These are phyloP conservation scores for Ferrisia virgata DNA, from an alignment of 2,888 invertebrate species.

Conservation along the genomic window DNA sequence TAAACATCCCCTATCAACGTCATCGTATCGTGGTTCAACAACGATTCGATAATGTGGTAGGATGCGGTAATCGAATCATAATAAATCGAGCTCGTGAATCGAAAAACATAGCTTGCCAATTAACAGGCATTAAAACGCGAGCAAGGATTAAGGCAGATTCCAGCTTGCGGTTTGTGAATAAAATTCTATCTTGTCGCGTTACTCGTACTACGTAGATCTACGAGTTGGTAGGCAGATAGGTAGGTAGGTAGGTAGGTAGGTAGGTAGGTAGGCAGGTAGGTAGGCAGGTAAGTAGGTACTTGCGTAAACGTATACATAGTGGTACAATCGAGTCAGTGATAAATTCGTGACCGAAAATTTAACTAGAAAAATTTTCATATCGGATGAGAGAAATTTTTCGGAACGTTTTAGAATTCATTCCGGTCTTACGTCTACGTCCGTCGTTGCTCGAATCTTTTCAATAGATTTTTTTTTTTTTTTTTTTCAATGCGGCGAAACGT, in stretches of 20 bases:
- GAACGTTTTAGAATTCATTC: background rate
- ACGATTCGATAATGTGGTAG: too few species aligned
- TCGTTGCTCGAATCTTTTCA: background rate
- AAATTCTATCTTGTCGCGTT: background rate
- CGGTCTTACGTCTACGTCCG: background rate
- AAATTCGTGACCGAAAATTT: background rate
- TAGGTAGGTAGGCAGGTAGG: too few species aligned
- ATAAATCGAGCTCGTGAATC: slow-evolving; percentile 4
- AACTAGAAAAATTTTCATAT: background rate
- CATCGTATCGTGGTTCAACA: too few species aligned
- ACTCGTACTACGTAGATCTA: too few species aligned
- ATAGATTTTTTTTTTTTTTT: background rate
- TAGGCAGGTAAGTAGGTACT: too few species aligned
- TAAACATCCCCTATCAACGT: background rate
- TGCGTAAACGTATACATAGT: too few species aligned
- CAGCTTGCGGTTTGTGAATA: background rate
- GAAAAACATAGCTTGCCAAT: background rate
- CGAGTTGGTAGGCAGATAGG: too few species aligned
- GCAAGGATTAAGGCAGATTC: background rate
- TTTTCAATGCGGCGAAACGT: background rate
- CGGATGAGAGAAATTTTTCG: background rate
- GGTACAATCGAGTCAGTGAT: background rate
- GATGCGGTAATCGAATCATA: slow-evolving; percentile 1
- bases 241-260: too few species aligned
- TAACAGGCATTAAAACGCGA: slow-evolving; percentile 2